These are phyloP conservation scores for Erebia epiphron DNA, from an alignment of 2,888 invertebrate genomes.

Conservation along the genomic window DNA sequence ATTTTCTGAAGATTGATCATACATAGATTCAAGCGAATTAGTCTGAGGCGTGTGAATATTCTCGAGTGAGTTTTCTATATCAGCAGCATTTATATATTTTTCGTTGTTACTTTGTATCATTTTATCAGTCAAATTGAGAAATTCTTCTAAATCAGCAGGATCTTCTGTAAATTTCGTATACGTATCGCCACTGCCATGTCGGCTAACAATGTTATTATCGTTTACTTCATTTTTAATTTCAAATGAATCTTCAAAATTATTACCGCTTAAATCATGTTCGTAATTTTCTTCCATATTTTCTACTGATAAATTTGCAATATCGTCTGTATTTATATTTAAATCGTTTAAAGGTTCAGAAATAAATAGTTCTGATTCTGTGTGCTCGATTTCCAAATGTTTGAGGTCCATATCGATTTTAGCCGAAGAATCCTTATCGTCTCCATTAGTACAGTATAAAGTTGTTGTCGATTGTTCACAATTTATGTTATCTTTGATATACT, in stretches of 20 bases:
- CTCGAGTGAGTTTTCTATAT: slow-evolving; percentile 50
- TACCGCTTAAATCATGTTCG: slow-evolving; percentile 59
- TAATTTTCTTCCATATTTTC: slow-evolving; percentile 63
- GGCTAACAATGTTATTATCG: slow-evolving; percentile 52
- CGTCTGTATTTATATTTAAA: slow-evolving; percentile 44
- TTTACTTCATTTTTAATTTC: slow-evolving; percentile 54
- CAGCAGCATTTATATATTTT: slow-evolving; percentile 42
- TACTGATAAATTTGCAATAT: slow-evolving; percentile 51
- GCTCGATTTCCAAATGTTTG: background rate
- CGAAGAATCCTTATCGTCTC: slow-evolving; percentile 15
- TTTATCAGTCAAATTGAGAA: slow-evolving; percentile 70
- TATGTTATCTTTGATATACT: slow-evolving; percentile 48
- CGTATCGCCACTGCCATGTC: slow-evolving; percentile 73
- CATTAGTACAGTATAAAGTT: slow-evolving; percentile 44
- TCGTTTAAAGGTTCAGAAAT: background rate
- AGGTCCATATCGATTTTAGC: slow-evolving; percentile 3
- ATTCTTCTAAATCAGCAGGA: slow-evolving; percentile 71
- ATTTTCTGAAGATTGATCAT: slow-evolving; percentile 42
- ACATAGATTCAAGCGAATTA: slow-evolving; percentile 66
- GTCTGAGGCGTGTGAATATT: slow-evolving; percentile 70
- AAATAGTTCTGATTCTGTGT: background rate
- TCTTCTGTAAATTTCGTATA: slow-evolving; percentile 76
- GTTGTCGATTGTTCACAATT: slow-evolving; percentile 40
- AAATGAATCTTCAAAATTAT: slow-evolving; percentile 55
- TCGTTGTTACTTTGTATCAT: slow-evolving; percentile 55